These are phyloP conservation scores for Synergus japonicus DNA, from an alignment of 2,888 invertebrate genomes.

Conservation along the genomic window DNA sequence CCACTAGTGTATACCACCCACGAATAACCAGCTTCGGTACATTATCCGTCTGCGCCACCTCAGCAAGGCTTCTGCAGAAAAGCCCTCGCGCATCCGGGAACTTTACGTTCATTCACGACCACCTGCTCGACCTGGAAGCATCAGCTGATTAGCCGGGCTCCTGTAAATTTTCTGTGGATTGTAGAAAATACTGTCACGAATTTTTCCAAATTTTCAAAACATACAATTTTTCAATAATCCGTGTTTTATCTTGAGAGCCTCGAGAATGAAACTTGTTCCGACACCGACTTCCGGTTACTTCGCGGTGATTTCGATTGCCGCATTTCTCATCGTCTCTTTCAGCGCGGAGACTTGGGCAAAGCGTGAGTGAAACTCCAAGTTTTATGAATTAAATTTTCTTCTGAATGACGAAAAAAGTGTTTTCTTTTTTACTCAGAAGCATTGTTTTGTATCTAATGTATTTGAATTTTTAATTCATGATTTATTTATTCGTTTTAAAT, in stretches of 20 bases:
- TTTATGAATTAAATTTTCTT: background rate
- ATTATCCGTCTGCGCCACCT: slow-evolving; percentile 64
- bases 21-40: slow-evolving; percentile 48
- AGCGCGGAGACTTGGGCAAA: slow-evolving; percentile 62
- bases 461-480: too few species aligned
- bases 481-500: background rate
- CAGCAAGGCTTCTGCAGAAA: slow-evolving; percentile 61
- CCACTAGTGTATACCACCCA: slow-evolving; percentile 43
- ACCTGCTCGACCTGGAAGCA: slow-evolving; percentile 69
- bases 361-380: slow-evolving; percentile 60
- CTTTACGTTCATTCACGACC: slow-evolving; percentile 68
- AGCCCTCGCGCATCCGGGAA: slow-evolving; percentile 56
- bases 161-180: background rate
- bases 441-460: background rate
- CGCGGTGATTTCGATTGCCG: slow-evolving; percentile 46
- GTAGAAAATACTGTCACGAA: background rate
- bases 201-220: background rate
- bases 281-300: slow-evolving; percentile 38
- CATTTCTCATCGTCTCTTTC: slow-evolving; percentile 59
- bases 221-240: background rate
- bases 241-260: background rate
- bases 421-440: background rate
- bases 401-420: background rate
- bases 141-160: slow-evolving; percentile 50
- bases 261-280: slow-evolving; percentile 33